These are phyloP conservation scores for Saxicola maurus DNA, from an alignment of 2,797 vertebrate species.

Conservation along the genomic window DNA sequence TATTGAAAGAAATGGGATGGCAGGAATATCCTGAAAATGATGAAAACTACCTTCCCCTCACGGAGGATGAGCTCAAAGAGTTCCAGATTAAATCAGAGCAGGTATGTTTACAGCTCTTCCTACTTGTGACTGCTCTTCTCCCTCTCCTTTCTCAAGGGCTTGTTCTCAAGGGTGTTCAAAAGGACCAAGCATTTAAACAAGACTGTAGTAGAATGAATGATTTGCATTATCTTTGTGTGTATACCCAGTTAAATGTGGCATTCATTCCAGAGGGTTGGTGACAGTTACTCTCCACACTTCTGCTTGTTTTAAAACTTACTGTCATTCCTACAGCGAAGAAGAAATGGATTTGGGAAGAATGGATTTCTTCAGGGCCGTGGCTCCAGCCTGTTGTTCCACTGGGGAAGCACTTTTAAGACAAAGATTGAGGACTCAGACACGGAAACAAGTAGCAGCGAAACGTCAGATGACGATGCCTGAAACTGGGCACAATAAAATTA, in stretches of 20 bases:
- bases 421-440: slow-evolving; percentile 91
- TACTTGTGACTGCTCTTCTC: not conserved
- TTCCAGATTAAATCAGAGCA: slow-evolving; percentile 97
- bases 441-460: slow-evolving; percentile 97
- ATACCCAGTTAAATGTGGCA: not conserved
- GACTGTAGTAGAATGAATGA: not conserved
- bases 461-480: slow-evolving; percentile 89
- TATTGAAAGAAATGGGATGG: slow-evolving; percentile 99
- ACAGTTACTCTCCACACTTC: not conserved
- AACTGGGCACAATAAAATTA: slow-evolving; percentile 58
- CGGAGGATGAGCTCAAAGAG: slow-evolving; percentile 96
- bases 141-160: not conserved
- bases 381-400: slow-evolving; percentile 90
- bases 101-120: slow-evolving; percentile 70
- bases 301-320: not conserved
- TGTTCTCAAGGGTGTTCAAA: not conserved
- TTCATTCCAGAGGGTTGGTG: not conserved
- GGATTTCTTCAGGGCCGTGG: slow-evolving; percentile 86
- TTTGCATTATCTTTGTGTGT: fast-evolving
- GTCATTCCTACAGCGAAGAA: slow-evolving; percentile 82
- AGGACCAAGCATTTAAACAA: not conserved
- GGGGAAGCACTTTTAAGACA: slow-evolving; percentile 90
- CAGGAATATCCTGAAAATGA: slow-evolving; percentile 98
- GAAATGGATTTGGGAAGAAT: slow-evolving; percentile 89
- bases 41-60: slow-evolving; percentile 96